Conservation (phyloP, 2,888 invertebrate genomes). For the Melikaiella ostensackeni region DNA sequence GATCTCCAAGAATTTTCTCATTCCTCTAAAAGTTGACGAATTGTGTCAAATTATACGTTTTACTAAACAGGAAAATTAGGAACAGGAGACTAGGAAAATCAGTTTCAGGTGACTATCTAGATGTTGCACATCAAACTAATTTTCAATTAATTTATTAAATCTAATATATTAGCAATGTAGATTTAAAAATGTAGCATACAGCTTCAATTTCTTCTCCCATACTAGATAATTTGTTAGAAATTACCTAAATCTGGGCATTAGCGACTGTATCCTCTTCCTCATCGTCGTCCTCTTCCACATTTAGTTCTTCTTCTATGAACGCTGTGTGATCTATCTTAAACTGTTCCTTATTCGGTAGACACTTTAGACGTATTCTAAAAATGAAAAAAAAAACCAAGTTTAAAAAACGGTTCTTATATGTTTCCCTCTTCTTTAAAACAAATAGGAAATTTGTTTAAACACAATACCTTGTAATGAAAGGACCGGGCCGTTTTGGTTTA, state of each 20-base stretch:
- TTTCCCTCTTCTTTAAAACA: slow-evolving; percentile 27
- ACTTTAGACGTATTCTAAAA: slow-evolving; percentile 81
- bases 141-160: slow-evolving; percentile 23
- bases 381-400: slow-evolving; percentile 7
- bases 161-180: slow-evolving; percentile 14
- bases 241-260: slow-evolving; percentile 12
- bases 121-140: neutral
- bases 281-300: slow-evolving; percentile 64
- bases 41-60: neutral
- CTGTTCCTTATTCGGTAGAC: slow-evolving; percentile 83
- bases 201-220: neutral
- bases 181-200: neutral
- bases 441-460: slow-evolving; percentile 42
- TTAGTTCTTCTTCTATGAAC: slow-evolving; percentile 60
- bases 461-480: slow-evolving; percentile 84
- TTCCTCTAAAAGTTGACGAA: neutral
- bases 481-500: slow-evolving; percentile 84
- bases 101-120: neutral
- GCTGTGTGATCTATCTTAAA: slow-evolving; percentile 82
- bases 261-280: slow-evolving; percentile 44
- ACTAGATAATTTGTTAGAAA: neutral
- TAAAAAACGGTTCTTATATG: neutral
- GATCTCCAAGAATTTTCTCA: neutral
- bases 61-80: neutral
- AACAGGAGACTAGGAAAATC: neutral